Base-by-base conservation (phyloP, 2,888 invertebrate genomes). In the Polylopha cassiicola region DNA sequence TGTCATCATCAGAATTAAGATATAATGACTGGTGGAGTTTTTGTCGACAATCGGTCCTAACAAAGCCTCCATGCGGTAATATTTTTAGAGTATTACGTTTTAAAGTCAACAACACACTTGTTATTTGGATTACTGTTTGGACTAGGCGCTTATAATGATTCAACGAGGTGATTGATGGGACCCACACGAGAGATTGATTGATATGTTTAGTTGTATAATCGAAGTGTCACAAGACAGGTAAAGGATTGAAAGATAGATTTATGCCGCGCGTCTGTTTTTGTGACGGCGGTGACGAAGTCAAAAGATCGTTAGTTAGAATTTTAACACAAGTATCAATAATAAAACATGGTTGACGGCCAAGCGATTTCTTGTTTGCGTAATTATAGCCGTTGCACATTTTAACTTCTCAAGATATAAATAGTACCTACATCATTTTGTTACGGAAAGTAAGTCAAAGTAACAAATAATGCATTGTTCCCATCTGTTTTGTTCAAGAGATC, bases 171-270 rank as follows among this genome's bases (percentile, higher is more conserved):
- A 61, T 58, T 51, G 56, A 65, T 62, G 58, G 51, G 58, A 55
- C 51, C 36, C 22, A 42, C 30, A 14, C 22, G 29, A 27, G 47
- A 63, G 68, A 73, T 72, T 73, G 73, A 80, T 80, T 73, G 73
- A 73, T 69, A 69, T 61, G 65, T 73, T 73, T 61, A 65, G 58
- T 55, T 55, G 57, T 61, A 55, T 73, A 73, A 79, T 79, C 71
- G 73, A 72, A 62, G 58, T 73, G 71, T 77, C 80, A 77, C 72
- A 73, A 72, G 54, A 55, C 48, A 55, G 51, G 50, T 51, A 54
- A 61, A 61, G 59, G 58, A 48, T 50, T 57, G 61, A 50, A 44
- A 46, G 56, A 55, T 54, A 55, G 70, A 76, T 78, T 71, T 70
- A 76, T 71, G 58, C 48, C 43, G 29, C 50, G 50, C 55, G 66